phyloP scores from a whole-genome alignment of 2,888 invertebrate species.

The Heliconius cydno region DNA sequence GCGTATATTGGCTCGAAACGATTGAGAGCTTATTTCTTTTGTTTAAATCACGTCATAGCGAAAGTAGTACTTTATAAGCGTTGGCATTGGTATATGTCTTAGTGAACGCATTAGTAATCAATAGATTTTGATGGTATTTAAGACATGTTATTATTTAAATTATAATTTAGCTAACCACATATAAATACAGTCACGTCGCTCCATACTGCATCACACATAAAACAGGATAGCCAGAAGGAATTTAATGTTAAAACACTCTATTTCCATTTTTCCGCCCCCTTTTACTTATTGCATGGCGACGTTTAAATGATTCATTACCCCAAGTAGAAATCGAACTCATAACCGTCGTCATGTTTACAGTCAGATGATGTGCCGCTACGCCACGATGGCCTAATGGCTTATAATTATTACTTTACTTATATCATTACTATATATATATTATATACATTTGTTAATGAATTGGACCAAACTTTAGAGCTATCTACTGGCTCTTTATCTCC shows the following conservation, averaged over 20 bases:
- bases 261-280: not conserved
- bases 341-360: not conserved
- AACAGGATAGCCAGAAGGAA: too few species aligned
- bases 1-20: conserved; percentile 49
- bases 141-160: too few species aligned
- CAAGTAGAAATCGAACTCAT: not conserved
- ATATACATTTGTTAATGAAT: not conserved
- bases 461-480: not conserved
- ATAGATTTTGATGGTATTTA: too few species aligned
- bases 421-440: not conserved
- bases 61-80: not conserved
- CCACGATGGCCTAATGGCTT: too few species aligned
- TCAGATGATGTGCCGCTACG: not conserved
- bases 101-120: not conserved
- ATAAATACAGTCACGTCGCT: not conserved
- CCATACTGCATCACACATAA: not conserved
- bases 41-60: not conserved
- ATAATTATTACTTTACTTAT: too few species aligned
- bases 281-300: not conserved
- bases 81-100: not conserved
- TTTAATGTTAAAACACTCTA: too few species aligned
- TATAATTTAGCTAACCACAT: too few species aligned
- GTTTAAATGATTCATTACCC: not conserved
- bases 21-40: conserved; percentile 7
- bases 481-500: not conserved